These are phyloP conservation scores for Drosophila santomea DNA, from an alignment of 1,140 invertebrate genomes.

Conservation along the genomic window DNA sequence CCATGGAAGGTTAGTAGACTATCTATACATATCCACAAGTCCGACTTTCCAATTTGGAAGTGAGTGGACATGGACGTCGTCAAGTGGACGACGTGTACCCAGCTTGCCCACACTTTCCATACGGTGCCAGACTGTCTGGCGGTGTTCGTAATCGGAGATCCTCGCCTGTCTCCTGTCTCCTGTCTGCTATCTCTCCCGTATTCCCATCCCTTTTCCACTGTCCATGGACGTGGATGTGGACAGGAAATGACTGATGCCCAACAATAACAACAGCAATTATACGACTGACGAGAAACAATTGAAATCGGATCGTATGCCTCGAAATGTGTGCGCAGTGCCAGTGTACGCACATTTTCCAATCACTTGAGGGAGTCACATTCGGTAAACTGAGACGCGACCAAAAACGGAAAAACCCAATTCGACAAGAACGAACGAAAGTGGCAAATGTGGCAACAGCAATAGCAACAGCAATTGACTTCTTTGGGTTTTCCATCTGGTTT, in stretches of 20 bases:
- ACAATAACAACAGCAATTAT: slow-evolving; percentile 53
- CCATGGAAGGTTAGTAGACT: slow-evolving; percentile 76
- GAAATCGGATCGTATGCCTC: slow-evolving; percentile 50
- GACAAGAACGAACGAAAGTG: neutral
- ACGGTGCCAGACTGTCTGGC: slow-evolving; percentile 78
- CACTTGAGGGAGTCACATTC: slow-evolving; percentile 28
- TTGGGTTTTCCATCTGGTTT: slow-evolving; percentile 76
- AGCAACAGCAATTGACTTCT: slow-evolving; percentile 43
- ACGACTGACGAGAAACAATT: slow-evolving; percentile 42
- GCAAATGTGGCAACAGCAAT: slow-evolving; percentile 46
- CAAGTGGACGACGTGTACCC: neutral
- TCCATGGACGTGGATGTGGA: slow-evolving; percentile 7
- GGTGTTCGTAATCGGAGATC: slow-evolving; percentile 52
- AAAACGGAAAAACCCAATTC: slow-evolving; percentile 80
- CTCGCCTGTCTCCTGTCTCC: neutral
- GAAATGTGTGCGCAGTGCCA: slow-evolving; percentile 20
- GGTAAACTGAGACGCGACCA: slow-evolving; percentile 65
- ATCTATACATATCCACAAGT: neutral
- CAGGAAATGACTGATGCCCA: slow-evolving; percentile 70
- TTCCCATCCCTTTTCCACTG: neutral
- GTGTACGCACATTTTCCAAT: slow-evolving; percentile 50
- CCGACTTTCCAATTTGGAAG: neutral
- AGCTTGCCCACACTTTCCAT: slow-evolving; percentile 1
- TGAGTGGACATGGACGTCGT: neutral
- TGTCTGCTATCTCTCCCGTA: neutral